A percentile compares a stretch with the other conserved stretches of the same genome.
Conservation (phyloP, 2,797 vertebrate species). For the Lacerta bilineata region DNA sequence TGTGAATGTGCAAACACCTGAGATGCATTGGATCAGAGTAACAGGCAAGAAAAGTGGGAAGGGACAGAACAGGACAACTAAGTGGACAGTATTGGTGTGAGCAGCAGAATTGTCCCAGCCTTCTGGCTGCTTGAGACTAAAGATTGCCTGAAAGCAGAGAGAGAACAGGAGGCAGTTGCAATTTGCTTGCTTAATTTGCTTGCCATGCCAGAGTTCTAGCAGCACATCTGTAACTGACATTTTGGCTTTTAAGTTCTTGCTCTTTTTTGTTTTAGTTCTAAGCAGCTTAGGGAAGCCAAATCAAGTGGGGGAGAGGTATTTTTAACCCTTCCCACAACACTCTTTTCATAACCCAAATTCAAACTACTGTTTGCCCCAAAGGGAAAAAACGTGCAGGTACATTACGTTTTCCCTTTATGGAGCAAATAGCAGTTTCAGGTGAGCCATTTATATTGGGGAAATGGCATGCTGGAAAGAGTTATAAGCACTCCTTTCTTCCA, state of each 20-base stretch:
- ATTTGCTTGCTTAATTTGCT: neutral
- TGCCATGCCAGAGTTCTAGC: neutral
- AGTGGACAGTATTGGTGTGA: neutral
- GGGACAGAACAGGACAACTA: neutral
- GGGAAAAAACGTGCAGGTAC: neutral
- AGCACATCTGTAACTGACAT: neutral
- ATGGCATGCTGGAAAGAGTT: neutral
- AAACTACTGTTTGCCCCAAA: neutral
- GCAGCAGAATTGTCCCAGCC: neutral
- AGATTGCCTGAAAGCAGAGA: neutral
- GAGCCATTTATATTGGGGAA: neutral
- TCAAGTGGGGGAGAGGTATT: neutral
- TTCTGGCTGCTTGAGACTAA: neutral
- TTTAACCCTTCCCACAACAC: neutral
- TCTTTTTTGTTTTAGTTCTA: no score
- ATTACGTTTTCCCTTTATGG: neutral
- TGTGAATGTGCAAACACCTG: neutral
- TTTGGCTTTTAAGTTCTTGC: neutral
- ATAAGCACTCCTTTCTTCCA: neutral
- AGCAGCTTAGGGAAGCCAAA: neutral
- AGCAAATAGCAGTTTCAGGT: neutral
- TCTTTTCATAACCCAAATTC: neutral
- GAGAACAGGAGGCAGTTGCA: neutral
- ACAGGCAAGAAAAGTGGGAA: neutral
- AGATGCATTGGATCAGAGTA: neutral